Percentiles rank a stretch among this genome's conserved stretches.
Conservation (phyloP, 2,797 vertebrate genomes). For the Enteromius treurensis region DNA sequence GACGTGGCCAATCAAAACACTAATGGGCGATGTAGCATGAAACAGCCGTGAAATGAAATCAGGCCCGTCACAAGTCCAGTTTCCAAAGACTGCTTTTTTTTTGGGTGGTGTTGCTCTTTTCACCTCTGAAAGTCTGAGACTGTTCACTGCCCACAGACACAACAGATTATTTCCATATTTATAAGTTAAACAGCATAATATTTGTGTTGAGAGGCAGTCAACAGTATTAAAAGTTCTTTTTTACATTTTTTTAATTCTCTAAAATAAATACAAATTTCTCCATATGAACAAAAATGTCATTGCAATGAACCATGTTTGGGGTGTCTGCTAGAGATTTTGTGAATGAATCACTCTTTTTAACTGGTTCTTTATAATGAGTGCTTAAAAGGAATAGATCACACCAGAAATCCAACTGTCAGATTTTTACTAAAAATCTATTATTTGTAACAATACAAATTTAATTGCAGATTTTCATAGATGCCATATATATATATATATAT, state of each 20-base stretch:
- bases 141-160: slow-evolving; percentile 16
- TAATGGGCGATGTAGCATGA: slow-evolving; percentile 77
- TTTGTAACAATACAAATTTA: background rate
- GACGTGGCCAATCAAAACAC: slow-evolving; percentile 75
- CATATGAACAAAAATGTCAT: background rate
- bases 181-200: slow-evolving; percentile 75
- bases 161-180: slow-evolving; percentile 1
- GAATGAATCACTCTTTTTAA: background rate
- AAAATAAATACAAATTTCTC: background rate
- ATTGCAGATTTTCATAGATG: background rate
- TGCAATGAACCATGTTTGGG: background rate
- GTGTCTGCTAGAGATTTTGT: background rate
- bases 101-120: slow-evolving; percentile 53
- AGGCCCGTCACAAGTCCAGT: slow-evolving; percentile 65
- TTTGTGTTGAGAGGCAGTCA: slow-evolving; percentile 46
- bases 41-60: slow-evolving; percentile 81
- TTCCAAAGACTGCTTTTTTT: slow-evolving; percentile 56
- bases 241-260: background rate
- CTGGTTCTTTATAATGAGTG: background rate
- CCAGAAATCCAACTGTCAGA: background rate
- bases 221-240: background rate
- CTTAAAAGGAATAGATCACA: background rate
- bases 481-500: too few relatives aligned
- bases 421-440: background rate
- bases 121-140: slow-evolving; percentile 23